Conservation (phyloP, 2,113 vertebrate species). For the Ranitomeya imitator region DNA sequence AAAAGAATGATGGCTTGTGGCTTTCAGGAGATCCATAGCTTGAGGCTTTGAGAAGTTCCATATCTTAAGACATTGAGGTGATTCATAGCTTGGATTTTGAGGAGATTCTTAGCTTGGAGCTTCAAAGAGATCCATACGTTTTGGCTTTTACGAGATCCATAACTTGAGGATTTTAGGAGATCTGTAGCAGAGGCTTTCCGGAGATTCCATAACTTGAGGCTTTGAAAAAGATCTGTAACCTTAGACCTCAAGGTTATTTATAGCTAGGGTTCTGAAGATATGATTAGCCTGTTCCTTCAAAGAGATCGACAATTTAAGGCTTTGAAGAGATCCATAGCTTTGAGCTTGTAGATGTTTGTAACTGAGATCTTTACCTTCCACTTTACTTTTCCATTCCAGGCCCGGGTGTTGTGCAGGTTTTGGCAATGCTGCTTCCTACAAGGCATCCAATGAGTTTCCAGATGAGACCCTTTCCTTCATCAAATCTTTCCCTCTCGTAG, state of each 20-base stretch:
- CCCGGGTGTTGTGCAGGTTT: conserved; percentile 88
- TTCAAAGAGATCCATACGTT: background rate
- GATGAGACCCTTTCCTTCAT: conserved; percentile 90
- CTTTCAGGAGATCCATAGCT: background rate
- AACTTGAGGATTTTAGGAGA: background rate
- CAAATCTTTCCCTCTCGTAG: conserved; percentile 92
- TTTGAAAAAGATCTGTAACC: background rate
- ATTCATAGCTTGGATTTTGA: background rate
- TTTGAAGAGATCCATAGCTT: background rate
- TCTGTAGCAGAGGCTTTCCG: background rate
- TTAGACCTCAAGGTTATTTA: background rate
- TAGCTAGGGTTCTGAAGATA: background rate
- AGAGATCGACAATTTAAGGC: background rate
- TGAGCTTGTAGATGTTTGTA: background rate
- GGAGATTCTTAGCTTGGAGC: background rate
- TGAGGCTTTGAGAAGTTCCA: background rate
- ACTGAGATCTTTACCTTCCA: background rate
- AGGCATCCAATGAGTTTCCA: conserved; percentile 85
- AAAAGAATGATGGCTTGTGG: background rate
- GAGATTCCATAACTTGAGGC: background rate
- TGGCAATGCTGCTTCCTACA: conserved; percentile 73
- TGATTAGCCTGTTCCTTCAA: background rate
- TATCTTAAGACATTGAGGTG: background rate
- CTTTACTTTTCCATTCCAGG: conserved; percentile 65
- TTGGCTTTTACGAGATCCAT: background rate